phyloP scores from a whole-genome alignment of 2,797 vertebrate species.

The Malurus leucopterus region DNA sequence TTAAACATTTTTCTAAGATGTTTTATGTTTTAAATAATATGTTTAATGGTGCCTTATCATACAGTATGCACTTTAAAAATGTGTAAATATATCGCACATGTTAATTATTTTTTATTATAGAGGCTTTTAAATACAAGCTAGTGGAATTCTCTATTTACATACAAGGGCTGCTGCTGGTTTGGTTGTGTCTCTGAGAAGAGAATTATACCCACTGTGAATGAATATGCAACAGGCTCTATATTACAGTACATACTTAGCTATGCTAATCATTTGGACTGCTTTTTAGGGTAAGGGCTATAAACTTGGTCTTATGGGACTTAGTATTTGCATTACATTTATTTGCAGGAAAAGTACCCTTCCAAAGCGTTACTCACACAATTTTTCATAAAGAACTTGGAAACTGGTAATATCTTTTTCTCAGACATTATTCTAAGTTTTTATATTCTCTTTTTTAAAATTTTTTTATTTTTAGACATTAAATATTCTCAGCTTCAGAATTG shows the following conservation, averaged over 20 bases:
- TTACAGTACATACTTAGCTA: not conserved
- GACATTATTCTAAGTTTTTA: not conserved
- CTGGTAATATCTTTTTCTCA: not conserved
- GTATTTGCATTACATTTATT: constrained; percentile 24
- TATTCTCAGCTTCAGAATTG: not conserved
- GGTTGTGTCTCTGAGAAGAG: constrained; percentile 1
- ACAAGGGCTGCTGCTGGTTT: not conserved
- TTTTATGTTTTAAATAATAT: not conserved
- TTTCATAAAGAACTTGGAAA: not conserved
- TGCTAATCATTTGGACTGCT: constrained; percentile 16
- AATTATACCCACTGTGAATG: constrained; percentile 21
- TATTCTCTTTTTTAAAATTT: not conserved
- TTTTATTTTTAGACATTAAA: not conserved
- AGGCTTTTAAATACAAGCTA: not conserved
- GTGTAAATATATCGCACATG: not conserved
- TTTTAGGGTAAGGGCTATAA: constrained; percentile 31
- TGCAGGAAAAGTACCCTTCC: not conserved
- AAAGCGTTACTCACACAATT: not conserved
- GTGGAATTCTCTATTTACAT: not conserved
- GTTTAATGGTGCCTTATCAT: not conserved
- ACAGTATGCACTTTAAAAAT: not conserved
- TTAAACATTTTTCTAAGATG: not conserved
- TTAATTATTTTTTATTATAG: constrained; percentile 4
- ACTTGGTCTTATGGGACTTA: not conserved
- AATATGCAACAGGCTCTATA: not conserved